Percentiles rank a stretch among this genome's conserved stretches.
These are phyloP conservation scores for Setipinna tenuifilis DNA, from an alignment of 2,797 vertebrate species.

Conservation along the genomic window DNA sequence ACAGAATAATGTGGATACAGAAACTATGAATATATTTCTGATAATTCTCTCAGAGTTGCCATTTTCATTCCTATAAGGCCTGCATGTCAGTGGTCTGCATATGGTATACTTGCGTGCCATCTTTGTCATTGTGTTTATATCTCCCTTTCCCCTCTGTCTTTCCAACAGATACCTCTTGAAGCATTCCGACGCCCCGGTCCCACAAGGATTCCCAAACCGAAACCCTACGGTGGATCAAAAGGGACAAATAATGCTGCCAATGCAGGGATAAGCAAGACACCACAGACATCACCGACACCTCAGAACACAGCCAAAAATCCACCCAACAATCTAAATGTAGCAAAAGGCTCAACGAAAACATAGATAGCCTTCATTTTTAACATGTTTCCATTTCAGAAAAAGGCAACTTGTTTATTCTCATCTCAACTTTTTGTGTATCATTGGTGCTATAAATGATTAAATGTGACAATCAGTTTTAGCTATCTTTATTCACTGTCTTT, in stretches of 20 bases:
- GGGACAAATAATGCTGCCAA: constrained; percentile 60
- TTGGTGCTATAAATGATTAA: constrained; percentile 27
- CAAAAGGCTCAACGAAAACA: constrained; percentile 55
- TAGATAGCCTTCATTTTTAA: constrained; percentile 18
- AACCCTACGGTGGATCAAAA: constrained; percentile 73
- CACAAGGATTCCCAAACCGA: constrained; percentile 88
- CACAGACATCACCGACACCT: constrained; percentile 7
- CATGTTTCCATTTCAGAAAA: not conserved
- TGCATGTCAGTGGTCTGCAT: not conserved
- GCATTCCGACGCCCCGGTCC: constrained; percentile 77
- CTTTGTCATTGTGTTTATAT: not conserved
- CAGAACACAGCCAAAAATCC: constrained; percentile 44
- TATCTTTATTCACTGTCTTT: not conserved
- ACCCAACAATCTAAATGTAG: constrained; percentile 65
- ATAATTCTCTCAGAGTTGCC: too few relatives aligned
- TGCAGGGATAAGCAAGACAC: constrained; percentile 47
- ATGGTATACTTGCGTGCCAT: not conserved
- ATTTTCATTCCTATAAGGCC: too few relatives aligned
- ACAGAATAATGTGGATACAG: not conserved
- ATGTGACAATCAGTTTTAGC: constrained; percentile 5
- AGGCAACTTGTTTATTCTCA: not conserved
- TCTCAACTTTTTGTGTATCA: constrained; percentile 7
- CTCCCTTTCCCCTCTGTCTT: constrained; percentile 26
- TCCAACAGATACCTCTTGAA: constrained; percentile 83
- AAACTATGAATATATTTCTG: not conserved